Base-by-base conservation (phyloP, 2,888 invertebrate genomes). In the Drosophila siamana region DNA sequence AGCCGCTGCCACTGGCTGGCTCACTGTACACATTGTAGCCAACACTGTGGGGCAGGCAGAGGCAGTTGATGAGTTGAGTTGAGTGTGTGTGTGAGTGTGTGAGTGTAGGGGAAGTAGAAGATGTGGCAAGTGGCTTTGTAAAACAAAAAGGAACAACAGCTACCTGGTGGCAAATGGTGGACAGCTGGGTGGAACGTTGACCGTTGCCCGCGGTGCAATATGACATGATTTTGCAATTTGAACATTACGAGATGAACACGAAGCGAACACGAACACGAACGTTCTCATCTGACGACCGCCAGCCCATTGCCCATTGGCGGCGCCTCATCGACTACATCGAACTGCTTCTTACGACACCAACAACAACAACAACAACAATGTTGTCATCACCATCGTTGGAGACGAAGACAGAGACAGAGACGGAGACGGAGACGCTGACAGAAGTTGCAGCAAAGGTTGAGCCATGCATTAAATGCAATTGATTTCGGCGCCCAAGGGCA, bases 161-260 rank as follows among this genome's bases (percentile, higher is more conserved):
- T 44, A 43, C 33, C 38, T 26, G 44, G 13, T 26, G 44, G 13
- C 7, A 1, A 33, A n/a, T 33, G 6, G 26, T 47, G 62, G 13
- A 30, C 51, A 52, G 41, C n/a, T 26, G 54, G 50, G 48, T 66
- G 70, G 83, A 64, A 60, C 56, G 48, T 66, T 73, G 83, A 64
- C 62, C 56, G 46, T 24, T 15, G 50, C 73, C 85, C 41, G 54
- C 50, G 84, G 90, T 73, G 65, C 74, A 77, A 81, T 86, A 79
- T 83, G 83, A 90, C 90, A 89, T 89, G 90, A 78, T 80, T 89
- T 83, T 80, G 71, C 85, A 74, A 85, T 85, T 85, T 85, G 72
- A 64, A 69, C 64, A 83, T 87, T 79, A 83, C 80, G 74, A 72
- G 74, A 73, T 70, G 75, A 76, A 75, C 69, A 64, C 44, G 50